Conservation (phyloP, 2,888 invertebrate genomes). For the Cantharis flavilabris region DNA sequence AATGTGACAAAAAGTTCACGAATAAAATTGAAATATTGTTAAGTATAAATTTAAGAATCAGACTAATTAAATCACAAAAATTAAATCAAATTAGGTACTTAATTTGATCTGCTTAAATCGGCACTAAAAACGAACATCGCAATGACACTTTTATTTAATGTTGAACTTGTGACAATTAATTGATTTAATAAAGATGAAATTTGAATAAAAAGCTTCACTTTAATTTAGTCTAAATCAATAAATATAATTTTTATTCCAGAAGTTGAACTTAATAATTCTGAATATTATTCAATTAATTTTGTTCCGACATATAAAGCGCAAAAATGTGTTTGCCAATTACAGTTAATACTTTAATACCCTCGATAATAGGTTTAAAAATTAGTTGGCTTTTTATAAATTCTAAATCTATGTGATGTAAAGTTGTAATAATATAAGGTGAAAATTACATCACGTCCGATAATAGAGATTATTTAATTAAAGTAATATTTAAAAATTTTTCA, state of each 20-base stretch:
- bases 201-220: not conserved
- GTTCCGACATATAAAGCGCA: not conserved
- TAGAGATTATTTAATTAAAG: too few relatives aligned
- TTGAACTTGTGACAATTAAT: not conserved
- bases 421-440: too few relatives aligned
- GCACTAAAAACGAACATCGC: not conserved
- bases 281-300: not conserved
- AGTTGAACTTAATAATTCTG: not conserved
- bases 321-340: too few relatives aligned
- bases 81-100: not conserved
- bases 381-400: too few relatives aligned
- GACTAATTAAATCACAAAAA: not conserved
- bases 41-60: not conserved
- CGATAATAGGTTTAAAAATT: too few relatives aligned
- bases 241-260: not conserved
- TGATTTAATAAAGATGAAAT: not conserved
- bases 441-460: too few relatives aligned
- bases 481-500: too few relatives aligned
- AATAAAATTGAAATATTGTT: not conserved
- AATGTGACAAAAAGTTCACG: not conserved
- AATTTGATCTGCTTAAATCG: not conserved
- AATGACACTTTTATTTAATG: not conserved
- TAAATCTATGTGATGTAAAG: too few relatives aligned
- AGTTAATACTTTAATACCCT: too few relatives aligned
- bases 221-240: not conserved